Evolutionary conservation across 2,888 invertebrate genomes (phyloP).

Genomic region (Calameuta idolon): DNA sequence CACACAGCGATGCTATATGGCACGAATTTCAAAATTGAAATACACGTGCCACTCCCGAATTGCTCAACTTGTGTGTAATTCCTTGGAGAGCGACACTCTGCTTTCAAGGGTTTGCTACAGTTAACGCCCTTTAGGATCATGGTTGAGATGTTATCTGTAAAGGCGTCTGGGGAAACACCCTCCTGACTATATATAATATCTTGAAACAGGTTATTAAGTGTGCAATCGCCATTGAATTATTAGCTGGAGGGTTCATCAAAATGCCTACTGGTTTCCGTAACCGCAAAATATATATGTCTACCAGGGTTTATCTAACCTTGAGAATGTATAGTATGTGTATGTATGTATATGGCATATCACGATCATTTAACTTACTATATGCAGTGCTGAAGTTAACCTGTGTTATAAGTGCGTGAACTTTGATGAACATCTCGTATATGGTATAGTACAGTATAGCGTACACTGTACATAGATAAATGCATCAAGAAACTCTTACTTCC

Average conservation of each 20-base stretch:
- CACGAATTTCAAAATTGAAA: not conserved
- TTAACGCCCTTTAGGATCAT: constrained; percentile 19
- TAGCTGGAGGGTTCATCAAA: not conserved
- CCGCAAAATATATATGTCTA: too few species aligned
- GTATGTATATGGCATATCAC: too few species aligned
- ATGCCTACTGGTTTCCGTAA: too few species aligned
- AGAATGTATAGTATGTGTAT: too few species aligned
- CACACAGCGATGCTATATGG: not conserved
- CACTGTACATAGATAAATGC: too few species aligned
- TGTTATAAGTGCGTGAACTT: too few species aligned
- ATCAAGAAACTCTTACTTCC: too few species aligned
- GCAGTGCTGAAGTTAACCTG: too few species aligned
- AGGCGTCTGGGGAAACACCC: constrained; percentile 25
- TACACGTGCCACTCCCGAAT: not conserved
- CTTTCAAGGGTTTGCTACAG: constrained; percentile 24
- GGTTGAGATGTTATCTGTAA: constrained; percentile 28
- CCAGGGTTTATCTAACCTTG: too few species aligned
- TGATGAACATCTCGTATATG: too few species aligned
- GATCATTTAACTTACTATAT: too few species aligned
- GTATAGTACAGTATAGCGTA: too few species aligned
- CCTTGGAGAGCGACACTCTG: constrained; percentile 19
- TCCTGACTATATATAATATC: constrained; percentile 24
- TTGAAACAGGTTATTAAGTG: constrained; percentile 29
- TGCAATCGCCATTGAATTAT: not conserved
- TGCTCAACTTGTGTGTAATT: constrained; percentile 16